These are phyloP conservation scores for Takifugu flavidus DNA, from an alignment of 2,113 vertebrate genomes.

Conservation along the genomic window DNA sequence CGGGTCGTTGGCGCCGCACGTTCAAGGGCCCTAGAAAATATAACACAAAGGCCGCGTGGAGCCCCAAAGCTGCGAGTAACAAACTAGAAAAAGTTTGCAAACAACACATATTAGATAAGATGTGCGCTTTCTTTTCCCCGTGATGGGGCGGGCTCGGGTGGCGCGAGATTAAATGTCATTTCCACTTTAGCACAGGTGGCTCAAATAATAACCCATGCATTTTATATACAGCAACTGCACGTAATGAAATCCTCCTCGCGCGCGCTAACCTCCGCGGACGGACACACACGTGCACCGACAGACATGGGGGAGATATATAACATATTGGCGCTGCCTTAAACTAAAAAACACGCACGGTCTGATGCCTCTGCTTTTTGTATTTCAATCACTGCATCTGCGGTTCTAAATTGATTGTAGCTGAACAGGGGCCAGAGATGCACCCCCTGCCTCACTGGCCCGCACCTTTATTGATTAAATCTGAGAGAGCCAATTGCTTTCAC, in stretches of 20 bases:
- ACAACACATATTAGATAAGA: slow-evolving; percentile 69
- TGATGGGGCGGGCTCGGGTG: slow-evolving; percentile 25
- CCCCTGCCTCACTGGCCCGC: slow-evolving; percentile 64
- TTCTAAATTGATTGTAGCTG: slow-evolving; percentile 73
- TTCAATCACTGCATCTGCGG: slow-evolving; percentile 75
- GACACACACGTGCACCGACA: slow-evolving; percentile 14
- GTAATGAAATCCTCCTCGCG: slow-evolving; percentile 10
- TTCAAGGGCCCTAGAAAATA: slow-evolving; percentile 6
- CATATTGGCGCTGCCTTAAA: slow-evolving; percentile 57
- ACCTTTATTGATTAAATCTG: slow-evolving; percentile 73
- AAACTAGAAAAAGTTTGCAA: slow-evolving; percentile 4
- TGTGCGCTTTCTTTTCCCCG: slow-evolving; percentile 53
- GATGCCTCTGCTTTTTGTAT: slow-evolving; percentile 68
- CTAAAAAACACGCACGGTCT: slow-evolving; percentile 64
- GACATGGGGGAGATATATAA: slow-evolving; percentile 61
- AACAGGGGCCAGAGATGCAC: slow-evolving; percentile 69
- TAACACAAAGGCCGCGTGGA: background rate
- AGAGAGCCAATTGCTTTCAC: slow-evolving; percentile 75
- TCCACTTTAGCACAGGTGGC: slow-evolving; percentile 69
- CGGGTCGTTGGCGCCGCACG: no score
- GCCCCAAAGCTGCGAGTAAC: background rate
- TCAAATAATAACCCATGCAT: slow-evolving; percentile 68
- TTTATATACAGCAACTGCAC: slow-evolving; percentile 42
- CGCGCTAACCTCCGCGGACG: slow-evolving; percentile 1
- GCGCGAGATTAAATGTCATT: slow-evolving; percentile 75